These are phyloP conservation scores for Diadegma fenestrale DNA, from an alignment of 2,888 invertebrate genomes.

Conservation along the genomic window DNA sequence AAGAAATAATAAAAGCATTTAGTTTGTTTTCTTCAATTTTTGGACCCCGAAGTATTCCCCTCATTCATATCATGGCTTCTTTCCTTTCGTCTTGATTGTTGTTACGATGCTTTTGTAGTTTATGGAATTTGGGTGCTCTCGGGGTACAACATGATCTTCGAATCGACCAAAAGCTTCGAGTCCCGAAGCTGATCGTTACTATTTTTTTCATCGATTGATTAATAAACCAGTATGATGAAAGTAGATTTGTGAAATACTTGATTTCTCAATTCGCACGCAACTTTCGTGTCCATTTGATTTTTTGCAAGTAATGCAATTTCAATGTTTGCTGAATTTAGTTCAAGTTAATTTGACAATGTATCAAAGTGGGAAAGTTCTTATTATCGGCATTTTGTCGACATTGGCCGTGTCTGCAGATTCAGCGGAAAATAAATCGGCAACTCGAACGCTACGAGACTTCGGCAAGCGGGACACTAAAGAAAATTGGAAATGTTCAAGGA, in stretches of 20 bases:
- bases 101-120: too few species aligned
- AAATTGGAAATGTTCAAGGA: slow-evolving; percentile 66
- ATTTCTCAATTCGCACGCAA: background rate
- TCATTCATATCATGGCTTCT: background rate
- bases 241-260: background rate
- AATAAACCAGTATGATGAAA: background rate
- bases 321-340: background rate
- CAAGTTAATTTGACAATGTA: background rate
- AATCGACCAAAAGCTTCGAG: background rate
- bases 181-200: too few species aligned
- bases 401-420: slow-evolving; percentile 66
- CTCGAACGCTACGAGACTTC: slow-evolving; percentile 75
- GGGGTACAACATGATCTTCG: too few species aligned
- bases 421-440: slow-evolving; percentile 73
- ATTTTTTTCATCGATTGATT: too few species aligned
- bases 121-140: too few species aligned
- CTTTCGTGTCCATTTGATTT: background rate
- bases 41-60: background rate
- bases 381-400: slow-evolving; percentile 27
- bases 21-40: background rate
- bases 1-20: background rate
- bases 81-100: background rate
- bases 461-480: slow-evolving; percentile 72
- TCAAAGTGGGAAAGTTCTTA: background rate
- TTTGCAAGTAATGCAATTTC: background rate